Base-by-base conservation (phyloP, 2,797 vertebrate genomes). In the Schizothorax lantsangensis region DNA sequence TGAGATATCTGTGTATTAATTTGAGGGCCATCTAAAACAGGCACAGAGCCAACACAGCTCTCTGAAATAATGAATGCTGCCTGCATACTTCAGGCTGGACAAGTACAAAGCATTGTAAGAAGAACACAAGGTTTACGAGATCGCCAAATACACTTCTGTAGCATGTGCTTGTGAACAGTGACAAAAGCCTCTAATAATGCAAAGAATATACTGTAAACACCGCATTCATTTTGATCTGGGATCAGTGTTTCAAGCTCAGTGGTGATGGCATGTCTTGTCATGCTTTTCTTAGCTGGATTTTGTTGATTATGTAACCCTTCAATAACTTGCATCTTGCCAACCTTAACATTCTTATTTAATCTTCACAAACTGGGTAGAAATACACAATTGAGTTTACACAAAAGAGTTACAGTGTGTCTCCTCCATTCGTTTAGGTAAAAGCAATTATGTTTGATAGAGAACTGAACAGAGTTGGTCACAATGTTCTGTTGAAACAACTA, bases 221-320 rank as follows among this genome's bases (percentile, higher is more conserved):
- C 21, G 21, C 12, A 15, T 33, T 68, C 45, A 21, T 62, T 47
- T 33, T 23, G 14, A 33, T 33, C 38, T 80, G 38, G 38, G 15
- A 43, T 80, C 45, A 49, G 15, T 49, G 15, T 75, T 74, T 74
- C 15, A 43, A 26, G 23, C 11, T 62, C 21, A 78, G 75, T 52
- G 49, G 43, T 11, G 3, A 62, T 69, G 66, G 0, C 49, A 40
- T 38, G 64, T 81, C 26, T 36, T 40, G 47, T 2, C 4, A 64
- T 7, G 1, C 49, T 83, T 73, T 45, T 72, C 57, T 54, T 88
- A 75, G 91, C 77, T 52, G 15, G 49, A 6, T 52, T 81, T 2
- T 85, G 86, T 84, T 74, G 74, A 23, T 1, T 40, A 72, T 5
- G 86, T 78, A 33, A 88, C 86, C 80, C 38, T 81, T 89, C 77